phyloP scores from a whole-genome alignment of 2,797 vertebrate genomes.

The Erethizon dorsatum region DNA sequence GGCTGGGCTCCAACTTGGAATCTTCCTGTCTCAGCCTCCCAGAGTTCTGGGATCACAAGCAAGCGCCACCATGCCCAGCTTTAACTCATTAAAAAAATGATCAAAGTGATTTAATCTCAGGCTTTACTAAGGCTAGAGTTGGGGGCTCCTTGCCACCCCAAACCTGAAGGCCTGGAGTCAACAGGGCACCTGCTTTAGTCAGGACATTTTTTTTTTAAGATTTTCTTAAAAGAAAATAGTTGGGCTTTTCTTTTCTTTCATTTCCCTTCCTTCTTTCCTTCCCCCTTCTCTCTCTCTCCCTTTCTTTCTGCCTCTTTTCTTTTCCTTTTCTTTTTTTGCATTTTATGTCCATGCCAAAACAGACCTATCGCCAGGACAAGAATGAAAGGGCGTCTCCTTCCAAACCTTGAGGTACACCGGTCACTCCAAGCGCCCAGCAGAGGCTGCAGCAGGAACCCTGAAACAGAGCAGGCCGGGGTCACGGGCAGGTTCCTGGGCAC shows the following conservation, averaged over 20 bases:
- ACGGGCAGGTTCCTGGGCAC: fast-evolving
- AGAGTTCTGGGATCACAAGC: background rate
- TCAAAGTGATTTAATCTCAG: no score
- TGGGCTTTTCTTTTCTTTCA: background rate
- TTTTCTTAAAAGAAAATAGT: background rate
- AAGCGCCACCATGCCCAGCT: background rate
- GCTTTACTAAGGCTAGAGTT: fast-evolving
- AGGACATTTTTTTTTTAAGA: no score
- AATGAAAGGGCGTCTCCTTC: constrained; percentile 98
- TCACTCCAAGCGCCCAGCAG: constrained; percentile 98
- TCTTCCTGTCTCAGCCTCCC: background rate
- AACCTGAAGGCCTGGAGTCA: no score
- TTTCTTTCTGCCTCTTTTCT: background rate
- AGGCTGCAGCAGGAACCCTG: constrained; percentile 98
- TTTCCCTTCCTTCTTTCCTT: background rate
- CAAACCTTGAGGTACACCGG: constrained; percentile 97
- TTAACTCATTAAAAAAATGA: background rate
- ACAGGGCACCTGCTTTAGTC: no score
- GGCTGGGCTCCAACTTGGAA: background rate
- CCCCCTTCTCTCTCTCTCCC: background rate
- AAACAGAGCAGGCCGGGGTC: constrained; percentile 64
- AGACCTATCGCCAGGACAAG: constrained; percentile 97
- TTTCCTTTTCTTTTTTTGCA: background rate
- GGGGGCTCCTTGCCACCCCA: fast-evolving
- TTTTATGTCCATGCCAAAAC: constrained; percentile 79